Evolutionary conservation across 2,888 invertebrate species (phyloP), one percentile per base, ranked within the genome.

Genomic region (Villa cingulata): DNA sequence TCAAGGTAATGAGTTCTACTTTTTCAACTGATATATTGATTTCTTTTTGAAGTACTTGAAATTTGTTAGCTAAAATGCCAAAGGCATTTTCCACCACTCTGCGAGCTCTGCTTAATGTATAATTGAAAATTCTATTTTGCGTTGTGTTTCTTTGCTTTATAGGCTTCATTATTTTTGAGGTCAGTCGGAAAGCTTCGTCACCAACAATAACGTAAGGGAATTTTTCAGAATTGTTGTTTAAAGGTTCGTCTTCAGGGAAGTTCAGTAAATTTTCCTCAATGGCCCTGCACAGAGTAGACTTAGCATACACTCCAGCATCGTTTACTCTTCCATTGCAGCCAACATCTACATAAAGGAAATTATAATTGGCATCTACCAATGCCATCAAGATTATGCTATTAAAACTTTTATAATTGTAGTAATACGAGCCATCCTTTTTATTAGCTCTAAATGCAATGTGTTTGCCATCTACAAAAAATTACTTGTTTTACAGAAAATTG

Each of bases 1-100:
- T 48, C 17, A 23, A 20, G 2, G 38, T 19, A 20, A 50, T 27
- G 47, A 45, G 16, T 43, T 37, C 34, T 23, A 41, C 43, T 45
- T 40, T 49, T 20, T 43, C 45, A 16, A 49, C 47, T 19, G 34
- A 2, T 15, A 54, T 43, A 40, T 54, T 49, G 36, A 56, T 55
- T 38, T 45, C 46, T 43, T 45, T 53, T 34, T 52, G 52, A 34
- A 59, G 56, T 45, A 58, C 50, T 46, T 55, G 40, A 50, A 56
- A 59, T 49, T 55, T 49, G 19, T 48, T 46, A 32, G 53, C 48
- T 40, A 59, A 44, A 19, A 59, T 57, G 14, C 51, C 49, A 18
- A 51, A 51, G 2, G 45, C 41, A 27, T 37, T 42, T 38, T 50
- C 47, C n/a, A 51, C 37, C 15, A 43, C 34, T 16, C 47, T 23